These are phyloP conservation scores for Jaculus jaculus DNA, from an alignment of 2,113 vertebrate species.

Conservation along the genomic window DNA sequence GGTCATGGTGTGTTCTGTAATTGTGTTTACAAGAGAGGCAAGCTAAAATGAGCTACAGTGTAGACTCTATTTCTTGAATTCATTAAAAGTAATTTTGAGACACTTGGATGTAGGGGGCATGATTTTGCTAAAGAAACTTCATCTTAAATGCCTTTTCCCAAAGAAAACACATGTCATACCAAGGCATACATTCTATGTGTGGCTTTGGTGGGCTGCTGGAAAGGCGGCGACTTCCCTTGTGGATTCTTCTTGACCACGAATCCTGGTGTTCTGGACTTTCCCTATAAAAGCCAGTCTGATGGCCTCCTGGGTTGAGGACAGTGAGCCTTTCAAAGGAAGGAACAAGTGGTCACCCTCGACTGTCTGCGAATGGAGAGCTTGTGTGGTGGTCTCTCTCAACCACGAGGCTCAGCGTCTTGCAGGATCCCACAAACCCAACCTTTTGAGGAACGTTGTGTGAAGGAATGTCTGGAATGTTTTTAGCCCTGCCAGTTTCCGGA, in stretches of 20 bases:
- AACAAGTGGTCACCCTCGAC: not conserved
- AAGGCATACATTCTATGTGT: constrained; percentile 66
- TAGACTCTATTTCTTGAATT: constrained; percentile 65
- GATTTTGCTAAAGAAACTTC: constrained; percentile 66
- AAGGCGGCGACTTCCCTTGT: not conserved
- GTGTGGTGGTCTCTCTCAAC: not conserved
- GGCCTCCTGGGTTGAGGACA: constrained; percentile 26
- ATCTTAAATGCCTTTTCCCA: constrained; percentile 60
- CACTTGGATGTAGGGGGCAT: not conserved
- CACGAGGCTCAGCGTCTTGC: not conserved
- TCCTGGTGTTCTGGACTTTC: constrained; percentile 64
- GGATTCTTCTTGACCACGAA: constrained; percentile 23
- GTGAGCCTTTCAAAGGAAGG: constrained; percentile 42
- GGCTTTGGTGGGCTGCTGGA: constrained; percentile 55
- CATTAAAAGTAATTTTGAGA: constrained; percentile 42
- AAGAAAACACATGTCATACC: constrained; percentile 67
- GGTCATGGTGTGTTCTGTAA: constrained; percentile 10
- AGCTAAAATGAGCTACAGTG: constrained; percentile 15
- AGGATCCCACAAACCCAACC: constrained; percentile 51
- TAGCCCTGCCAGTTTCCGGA: constrained; percentile 26
- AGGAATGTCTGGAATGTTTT: constrained; percentile 71
- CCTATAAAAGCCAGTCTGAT: not conserved
- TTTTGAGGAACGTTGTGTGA: constrained; percentile 62
- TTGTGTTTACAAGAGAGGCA: constrained; percentile 60
- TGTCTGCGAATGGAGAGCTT: not conserved